phyloP scores from a whole-genome alignment of 2,797 vertebrate genomes.

The Gymnopithys bicolor region DNA sequence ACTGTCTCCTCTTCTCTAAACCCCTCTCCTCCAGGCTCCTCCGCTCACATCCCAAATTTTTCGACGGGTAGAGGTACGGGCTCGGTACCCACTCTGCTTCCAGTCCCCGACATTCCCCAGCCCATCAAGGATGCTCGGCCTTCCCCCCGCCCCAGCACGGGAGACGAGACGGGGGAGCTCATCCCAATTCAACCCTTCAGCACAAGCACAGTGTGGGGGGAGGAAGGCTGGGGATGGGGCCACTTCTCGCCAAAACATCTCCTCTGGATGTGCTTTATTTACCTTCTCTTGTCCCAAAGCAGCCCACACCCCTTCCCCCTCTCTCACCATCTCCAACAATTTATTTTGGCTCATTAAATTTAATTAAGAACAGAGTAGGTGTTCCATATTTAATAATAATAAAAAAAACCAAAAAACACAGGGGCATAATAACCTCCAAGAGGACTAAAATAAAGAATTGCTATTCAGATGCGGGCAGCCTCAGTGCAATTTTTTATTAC shows the following conservation, averaged over 20 bases:
- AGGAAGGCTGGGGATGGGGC: background rate
- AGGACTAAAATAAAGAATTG: slow-evolving; percentile 68
- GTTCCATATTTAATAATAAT: slow-evolving; percentile 63
- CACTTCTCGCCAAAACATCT: background rate
- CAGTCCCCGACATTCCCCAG: background rate
- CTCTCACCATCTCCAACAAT: slow-evolving; percentile 23
- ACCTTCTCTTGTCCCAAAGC: slow-evolving; percentile 19
- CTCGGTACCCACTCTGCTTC: background rate
- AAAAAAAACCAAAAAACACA: background rate
- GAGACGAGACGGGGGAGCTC: background rate
- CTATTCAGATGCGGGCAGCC: slow-evolving; percentile 60
- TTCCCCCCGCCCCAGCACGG: too few species aligned
- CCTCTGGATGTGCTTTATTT: slow-evolving; percentile 10
- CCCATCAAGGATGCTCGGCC: background rate
- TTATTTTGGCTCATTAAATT: slow-evolving; percentile 75
- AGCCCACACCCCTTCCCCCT: slow-evolving; percentile 12
- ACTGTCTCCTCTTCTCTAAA: background rate
- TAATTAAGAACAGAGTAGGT: slow-evolving; percentile 70
- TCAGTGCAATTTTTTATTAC: slow-evolving; percentile 62
- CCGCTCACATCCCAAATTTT: background rate
- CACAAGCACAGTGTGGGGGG: background rate
- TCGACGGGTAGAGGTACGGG: background rate
- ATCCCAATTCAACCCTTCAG: background rate
- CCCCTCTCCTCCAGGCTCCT: background rate
- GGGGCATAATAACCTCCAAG: slow-evolving; percentile 66